Base-by-base conservation (phyloP, 1,140 invertebrate genomes). In the Oryctes rhinoceros region DNA sequence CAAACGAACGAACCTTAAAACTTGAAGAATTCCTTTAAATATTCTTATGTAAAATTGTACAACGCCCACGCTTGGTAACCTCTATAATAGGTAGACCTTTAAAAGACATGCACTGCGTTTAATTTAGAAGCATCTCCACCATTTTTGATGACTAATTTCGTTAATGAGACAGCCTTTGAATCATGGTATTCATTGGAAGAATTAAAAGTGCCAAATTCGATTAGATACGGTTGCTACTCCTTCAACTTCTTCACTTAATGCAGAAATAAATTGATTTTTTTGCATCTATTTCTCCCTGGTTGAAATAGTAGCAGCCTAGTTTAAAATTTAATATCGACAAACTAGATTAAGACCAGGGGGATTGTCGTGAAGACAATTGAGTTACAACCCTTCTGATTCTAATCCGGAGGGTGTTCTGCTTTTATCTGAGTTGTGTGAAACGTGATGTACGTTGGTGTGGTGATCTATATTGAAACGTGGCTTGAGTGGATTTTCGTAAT, bases 91-190 rank as follows among this genome's bases (percentile, higher is more conserved):
- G 18, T 44, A 59, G 53, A 59, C 53, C 53, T 59, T 59, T 59
- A 59, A 59, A 53, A 59, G 18, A 15, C 53, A 20, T 59, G 18
- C 53, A 15, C 49, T 53, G 0, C 3, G 47, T 53, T 13, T 53
- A 4, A 15, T 53, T 53, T 53, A 53, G 9, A 53, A 4, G n/a
- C 9, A 53, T 4, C 11, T 53, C 11, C 49, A 59, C 53, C 53
- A 59, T 59, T 59, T 59, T 59, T 59, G 53, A 59, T 59, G 53
- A 59, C 53, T 59, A 59, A 59, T 18, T 59, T 59, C 15, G 15
- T 59, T 59, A 59, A 59, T 59, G 15, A 18, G 5, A n/a, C 53
- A 18, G 5, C 3, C 53, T 59, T 59, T 59, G 53, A 59, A 59
- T 59, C 53, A 59, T 59, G 15, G 15, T 15, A 59, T 7, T 59